phyloP scores from a whole-genome alignment of 2,888 invertebrate genomes.

The Cylloceria caligata region DNA sequence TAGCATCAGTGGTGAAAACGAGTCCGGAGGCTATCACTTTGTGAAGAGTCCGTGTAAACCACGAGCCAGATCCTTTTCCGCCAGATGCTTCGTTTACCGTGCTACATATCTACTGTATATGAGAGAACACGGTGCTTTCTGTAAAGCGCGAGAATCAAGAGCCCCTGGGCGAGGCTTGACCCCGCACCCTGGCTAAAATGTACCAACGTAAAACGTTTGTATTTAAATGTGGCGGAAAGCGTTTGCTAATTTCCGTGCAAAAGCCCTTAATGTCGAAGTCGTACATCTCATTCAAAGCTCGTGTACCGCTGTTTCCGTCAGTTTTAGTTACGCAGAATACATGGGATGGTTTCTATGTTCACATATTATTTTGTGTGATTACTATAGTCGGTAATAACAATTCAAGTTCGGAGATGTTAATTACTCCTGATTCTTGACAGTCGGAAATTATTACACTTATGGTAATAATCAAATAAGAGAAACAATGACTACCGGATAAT shows the following conservation, averaged over 20 bases:
- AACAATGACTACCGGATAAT: conserved; percentile 40
- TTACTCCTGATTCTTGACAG: conserved; percentile 32
- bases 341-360: not conserved
- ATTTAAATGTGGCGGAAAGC: conserved; percentile 49
- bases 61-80: conserved; percentile 66
- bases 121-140: conserved; percentile 39
- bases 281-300: conserved; percentile 3
- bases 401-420: not conserved
- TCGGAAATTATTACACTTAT: not conserved
- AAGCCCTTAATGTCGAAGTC: conserved; percentile 35
- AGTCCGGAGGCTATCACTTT: conserved; percentile 74
- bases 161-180: conserved; percentile 57
- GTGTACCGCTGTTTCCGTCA: not conserved
- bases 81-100: conserved; percentile 48
- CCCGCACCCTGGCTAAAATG: conserved; percentile 19
- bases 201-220: conserved; percentile 45
- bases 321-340: conserved; percentile 5
- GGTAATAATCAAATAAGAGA: not conserved
- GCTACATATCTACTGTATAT: not conserved
- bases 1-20: conserved; percentile 61
- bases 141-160: conserved; percentile 52
- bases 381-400: conserved; percentile 1
- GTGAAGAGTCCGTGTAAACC: conserved; percentile 69
- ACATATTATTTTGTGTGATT: not conserved
- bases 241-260: conserved; percentile 55